phyloP scores from a whole-genome alignment of 2,797 vertebrate species.

The Trichosurus vulpecula region DNA sequence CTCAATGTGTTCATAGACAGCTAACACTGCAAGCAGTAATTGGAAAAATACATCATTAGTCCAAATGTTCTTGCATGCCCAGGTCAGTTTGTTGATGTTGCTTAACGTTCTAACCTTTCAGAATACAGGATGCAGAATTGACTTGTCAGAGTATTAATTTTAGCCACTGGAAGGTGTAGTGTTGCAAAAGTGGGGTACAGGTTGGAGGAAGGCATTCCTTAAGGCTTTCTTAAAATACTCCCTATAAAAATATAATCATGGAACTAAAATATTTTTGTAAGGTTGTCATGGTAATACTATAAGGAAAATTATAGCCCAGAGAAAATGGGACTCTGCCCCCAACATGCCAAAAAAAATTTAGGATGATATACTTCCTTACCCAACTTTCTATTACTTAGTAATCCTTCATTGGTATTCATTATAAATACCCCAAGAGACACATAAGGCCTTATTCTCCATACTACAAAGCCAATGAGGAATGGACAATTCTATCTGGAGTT shows the following conservation, averaged over 20 bases:
- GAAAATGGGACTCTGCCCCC: no score
- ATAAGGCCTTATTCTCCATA: no score
- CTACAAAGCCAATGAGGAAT: no score
- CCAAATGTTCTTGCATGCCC: conserved; percentile 60
- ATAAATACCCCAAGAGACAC: no score
- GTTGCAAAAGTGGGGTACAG: background rate
- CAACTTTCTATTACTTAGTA: no score
- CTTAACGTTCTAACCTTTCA: conserved; percentile 62
- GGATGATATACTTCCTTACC: no score
- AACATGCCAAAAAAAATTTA: no score
- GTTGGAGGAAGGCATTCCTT: background rate
- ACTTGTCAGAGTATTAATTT: background rate
- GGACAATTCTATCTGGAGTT: no score
- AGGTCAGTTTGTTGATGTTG: conserved; percentile 51
- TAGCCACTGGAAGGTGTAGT: conserved; percentile 18
- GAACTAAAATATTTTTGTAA: background rate
- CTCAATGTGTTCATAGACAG: conserved; percentile 74
- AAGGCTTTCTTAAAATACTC: background rate
- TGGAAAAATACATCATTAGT: conserved; percentile 76
- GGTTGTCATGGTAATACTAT: background rate
- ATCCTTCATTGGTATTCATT: no score
- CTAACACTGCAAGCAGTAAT: conserved; percentile 76
- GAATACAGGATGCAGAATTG: conserved; percentile 52
- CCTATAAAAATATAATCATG: background rate
- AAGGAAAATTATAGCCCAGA: no score